Evolutionary conservation across 2,888 invertebrate genomes (phyloP), one percentile per base, ranked within the genome.

Genomic region (Steinernema hermaphroditum): DNA sequence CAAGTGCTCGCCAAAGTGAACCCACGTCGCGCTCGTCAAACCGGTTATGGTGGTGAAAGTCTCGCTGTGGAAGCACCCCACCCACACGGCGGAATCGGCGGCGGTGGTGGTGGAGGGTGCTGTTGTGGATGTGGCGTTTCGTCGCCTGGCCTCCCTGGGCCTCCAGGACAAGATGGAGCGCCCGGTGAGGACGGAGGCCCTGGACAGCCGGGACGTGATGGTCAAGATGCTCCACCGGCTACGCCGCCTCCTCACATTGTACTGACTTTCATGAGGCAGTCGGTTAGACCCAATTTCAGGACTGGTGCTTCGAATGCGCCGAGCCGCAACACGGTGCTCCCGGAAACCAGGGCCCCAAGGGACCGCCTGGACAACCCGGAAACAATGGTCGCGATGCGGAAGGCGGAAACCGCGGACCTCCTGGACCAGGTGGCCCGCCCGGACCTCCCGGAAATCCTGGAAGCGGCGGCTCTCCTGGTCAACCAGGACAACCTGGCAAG

Each of bases 51-150:
- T 19, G 41, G 41, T 4, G 54, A 54, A 4, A 54, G 27, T 24
- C 27, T 54, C 24, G 54, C 54, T 27, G 54, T 54, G 27, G 54
- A 54, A 16, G 22, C 27, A 27, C 54, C 14, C 24, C 54, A 14
- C 12, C 24, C 6, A 6, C 27, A 22, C 16, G 54, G 54, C 22
- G 75, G 69, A 4, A 73, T 73, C 9, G 75, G 73, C 43, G 71
- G 69, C 9, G 50, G 37, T 68, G 70, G 41, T 16, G 57, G 49
- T 12, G 29, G 32, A 8, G 72, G 72, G n/a, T 62, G 72, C 29
- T 75, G 75, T 49, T 75, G 75, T 50, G 75, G 75, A 0, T 75
- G 75, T 29, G 75, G 75, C 27, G 62, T 73, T 0, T 54, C 68
- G 0, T 49, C 71, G 16, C 44, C 75, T 14, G 75, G 75, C 1